Conservation (phyloP, 2,113 vertebrate species). For the Rhabdomys dilectus region DNA sequence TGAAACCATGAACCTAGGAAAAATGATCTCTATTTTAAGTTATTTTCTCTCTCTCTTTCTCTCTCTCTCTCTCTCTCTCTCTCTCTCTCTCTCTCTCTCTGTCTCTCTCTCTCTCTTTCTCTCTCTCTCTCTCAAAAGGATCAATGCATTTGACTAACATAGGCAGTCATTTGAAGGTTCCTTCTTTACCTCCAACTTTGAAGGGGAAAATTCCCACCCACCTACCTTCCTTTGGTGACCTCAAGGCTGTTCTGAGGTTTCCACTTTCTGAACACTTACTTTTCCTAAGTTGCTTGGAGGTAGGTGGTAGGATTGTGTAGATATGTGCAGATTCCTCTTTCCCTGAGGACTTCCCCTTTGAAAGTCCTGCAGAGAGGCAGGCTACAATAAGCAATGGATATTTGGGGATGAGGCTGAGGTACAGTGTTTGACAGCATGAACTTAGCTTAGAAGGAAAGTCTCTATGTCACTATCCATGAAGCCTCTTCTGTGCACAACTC, state of each 20-base stretch:
- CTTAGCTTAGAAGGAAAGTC: background rate
- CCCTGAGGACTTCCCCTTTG: background rate
- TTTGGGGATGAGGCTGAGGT: background rate
- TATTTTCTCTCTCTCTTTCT: too few species aligned
- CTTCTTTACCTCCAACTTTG: background rate
- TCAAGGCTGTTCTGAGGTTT: background rate
- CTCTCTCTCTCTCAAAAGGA: too few species aligned
- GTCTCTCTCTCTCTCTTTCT: background rate
- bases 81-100: too few species aligned
- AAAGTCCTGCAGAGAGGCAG: too few species aligned
- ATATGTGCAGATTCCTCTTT: too few species aligned
- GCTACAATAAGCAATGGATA: background rate
- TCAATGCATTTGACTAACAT: background rate
- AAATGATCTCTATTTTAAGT: background rate
- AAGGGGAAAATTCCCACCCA: background rate
- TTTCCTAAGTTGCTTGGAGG: background rate
- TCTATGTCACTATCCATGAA: background rate
- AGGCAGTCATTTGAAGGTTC: background rate
- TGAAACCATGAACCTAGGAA: background rate
- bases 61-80: background rate
- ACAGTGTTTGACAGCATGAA: rapidly evolving
- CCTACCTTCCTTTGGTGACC: background rate
- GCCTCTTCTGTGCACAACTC: too few species aligned
- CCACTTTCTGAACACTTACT: background rate
- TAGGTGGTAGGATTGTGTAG: background rate